Conservation (phyloP, 2,888 invertebrate genomes). For the Caenorhabditis doughertyi region DNA sequence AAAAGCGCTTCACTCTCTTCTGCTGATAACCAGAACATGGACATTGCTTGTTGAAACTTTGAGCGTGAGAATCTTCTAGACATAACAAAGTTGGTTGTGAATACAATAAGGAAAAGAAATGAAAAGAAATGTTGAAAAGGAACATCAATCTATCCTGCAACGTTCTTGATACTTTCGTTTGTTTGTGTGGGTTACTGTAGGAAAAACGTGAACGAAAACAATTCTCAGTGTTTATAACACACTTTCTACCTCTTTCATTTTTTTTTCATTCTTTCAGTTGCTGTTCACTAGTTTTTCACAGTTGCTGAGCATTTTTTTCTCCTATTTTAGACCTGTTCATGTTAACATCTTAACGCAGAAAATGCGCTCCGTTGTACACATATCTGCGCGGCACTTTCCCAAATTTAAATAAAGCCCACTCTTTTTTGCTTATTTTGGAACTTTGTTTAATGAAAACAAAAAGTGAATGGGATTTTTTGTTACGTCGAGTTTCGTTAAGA, state of each 20-base stretch:
- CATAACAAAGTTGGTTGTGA: slow-evolving; percentile 24
- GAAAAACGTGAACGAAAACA: not conserved
- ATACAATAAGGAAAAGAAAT: not conserved
- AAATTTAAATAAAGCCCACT: slow-evolving; percentile 33
- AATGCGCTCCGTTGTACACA: slow-evolving; percentile 39
- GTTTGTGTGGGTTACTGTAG: slow-evolving; percentile 10
- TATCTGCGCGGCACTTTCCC: slow-evolving; percentile 21
- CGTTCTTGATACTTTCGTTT: slow-evolving; percentile 34
- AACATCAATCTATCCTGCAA: slow-evolving; percentile 29
- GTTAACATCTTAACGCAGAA: slow-evolving; percentile 26
- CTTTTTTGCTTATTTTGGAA: not conserved
- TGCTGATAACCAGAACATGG: slow-evolving; percentile 43
- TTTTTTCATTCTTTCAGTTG: not conserved
- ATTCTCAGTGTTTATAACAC: slow-evolving; percentile 2
- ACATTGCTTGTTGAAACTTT: slow-evolving; percentile 31
- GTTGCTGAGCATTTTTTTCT: too few relatives aligned
- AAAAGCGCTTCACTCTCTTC: slow-evolving; percentile 28
- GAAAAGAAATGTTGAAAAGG: slow-evolving; percentile 12
- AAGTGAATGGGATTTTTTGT: not conserved
- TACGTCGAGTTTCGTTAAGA: not conserved
- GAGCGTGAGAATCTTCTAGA: slow-evolving; percentile 37
- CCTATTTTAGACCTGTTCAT: not conserved
- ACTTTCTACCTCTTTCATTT: not conserved
- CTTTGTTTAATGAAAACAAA: not conserved
- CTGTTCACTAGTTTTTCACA: too few relatives aligned